Evolutionary conservation across 2,888 invertebrate species (phyloP).

Genomic region (Euclidia mi): DNA sequence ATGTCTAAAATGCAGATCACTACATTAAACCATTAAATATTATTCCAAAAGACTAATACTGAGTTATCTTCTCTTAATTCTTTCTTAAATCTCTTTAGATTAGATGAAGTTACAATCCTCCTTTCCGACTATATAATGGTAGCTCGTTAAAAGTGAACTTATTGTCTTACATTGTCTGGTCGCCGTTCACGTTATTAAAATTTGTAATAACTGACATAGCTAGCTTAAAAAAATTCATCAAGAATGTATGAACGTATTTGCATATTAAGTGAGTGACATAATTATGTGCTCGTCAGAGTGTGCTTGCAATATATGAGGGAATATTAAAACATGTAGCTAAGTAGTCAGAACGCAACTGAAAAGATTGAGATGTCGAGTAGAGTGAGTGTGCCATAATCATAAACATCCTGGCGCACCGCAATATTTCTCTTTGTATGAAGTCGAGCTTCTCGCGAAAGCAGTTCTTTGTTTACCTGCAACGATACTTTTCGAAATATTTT

Average conservation of each 20-base stretch:
- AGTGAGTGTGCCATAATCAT: too few species aligned
- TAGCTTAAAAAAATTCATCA: conserved; percentile 21
- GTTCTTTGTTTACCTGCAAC: too few species aligned
- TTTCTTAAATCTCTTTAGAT: conserved; percentile 55
- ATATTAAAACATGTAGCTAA: too few species aligned
- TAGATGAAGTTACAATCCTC: conserved; percentile 66
- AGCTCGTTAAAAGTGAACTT: conserved; percentile 63
- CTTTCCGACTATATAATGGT: conserved; percentile 57
- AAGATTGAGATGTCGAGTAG: too few species aligned
- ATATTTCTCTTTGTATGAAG: too few species aligned
- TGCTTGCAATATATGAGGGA: too few species aligned
- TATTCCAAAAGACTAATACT: conserved; percentile 61
- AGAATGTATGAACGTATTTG: conserved; percentile 28
- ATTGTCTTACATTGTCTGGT: conserved; percentile 46
- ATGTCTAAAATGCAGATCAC: conserved; percentile 58
- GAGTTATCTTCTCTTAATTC: conserved; percentile 65
- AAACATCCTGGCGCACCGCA: too few species aligned
- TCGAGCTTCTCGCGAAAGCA: too few species aligned
- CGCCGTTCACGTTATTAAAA: conserved; percentile 34
- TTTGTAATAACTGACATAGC: conserved; percentile 28
- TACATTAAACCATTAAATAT: conserved; percentile 61
- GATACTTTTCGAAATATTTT: too few species aligned
- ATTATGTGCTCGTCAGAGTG: conserved; percentile 32
- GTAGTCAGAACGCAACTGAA: too few species aligned
- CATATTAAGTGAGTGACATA: conserved; percentile 29